Percentiles rank a stretch among this genome's conserved stretches.
Evolutionary conservation across 2,113 vertebrate genomes (phyloP).

Genomic region (Pseudopipra pipra): DNA sequence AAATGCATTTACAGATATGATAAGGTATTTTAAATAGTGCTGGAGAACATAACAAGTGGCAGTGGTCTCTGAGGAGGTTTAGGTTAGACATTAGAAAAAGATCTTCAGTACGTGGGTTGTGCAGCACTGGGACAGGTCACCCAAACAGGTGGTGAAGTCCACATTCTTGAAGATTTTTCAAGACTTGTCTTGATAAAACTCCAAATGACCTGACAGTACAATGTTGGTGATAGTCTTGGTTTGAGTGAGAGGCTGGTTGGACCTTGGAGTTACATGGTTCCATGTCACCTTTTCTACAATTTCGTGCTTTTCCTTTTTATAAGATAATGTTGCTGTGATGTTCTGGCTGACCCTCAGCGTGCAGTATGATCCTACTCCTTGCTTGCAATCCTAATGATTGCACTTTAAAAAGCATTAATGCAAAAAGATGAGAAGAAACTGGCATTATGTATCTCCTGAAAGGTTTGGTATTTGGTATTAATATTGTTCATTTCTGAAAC

Average conservation of each 20-base stretch:
- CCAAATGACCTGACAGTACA: background rate
- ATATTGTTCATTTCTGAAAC: background rate
- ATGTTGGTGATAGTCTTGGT: background rate
- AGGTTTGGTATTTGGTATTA: background rate
- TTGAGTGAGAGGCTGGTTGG: background rate
- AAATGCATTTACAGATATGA: background rate
- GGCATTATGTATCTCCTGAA: background rate
- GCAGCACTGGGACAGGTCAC: background rate
- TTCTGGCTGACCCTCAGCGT: background rate
- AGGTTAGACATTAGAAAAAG: background rate
- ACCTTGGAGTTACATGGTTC: background rate
- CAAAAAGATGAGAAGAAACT: background rate
- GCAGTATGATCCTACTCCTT: background rate
- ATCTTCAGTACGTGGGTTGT: background rate
- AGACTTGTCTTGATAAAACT: background rate
- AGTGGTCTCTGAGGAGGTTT: background rate
- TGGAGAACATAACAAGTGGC: background rate
- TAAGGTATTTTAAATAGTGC: background rate
- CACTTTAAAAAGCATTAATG: background rate
- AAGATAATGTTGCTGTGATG: background rate
- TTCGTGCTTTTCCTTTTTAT: background rate
- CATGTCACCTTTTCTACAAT: background rate
- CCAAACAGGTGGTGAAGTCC: background rate
- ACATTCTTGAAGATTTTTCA: background rate
- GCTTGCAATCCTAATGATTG: background rate